phyloP scores from a whole-genome alignment of 2,797 vertebrate genomes.

The Arctocebus calabarensis region DNA sequence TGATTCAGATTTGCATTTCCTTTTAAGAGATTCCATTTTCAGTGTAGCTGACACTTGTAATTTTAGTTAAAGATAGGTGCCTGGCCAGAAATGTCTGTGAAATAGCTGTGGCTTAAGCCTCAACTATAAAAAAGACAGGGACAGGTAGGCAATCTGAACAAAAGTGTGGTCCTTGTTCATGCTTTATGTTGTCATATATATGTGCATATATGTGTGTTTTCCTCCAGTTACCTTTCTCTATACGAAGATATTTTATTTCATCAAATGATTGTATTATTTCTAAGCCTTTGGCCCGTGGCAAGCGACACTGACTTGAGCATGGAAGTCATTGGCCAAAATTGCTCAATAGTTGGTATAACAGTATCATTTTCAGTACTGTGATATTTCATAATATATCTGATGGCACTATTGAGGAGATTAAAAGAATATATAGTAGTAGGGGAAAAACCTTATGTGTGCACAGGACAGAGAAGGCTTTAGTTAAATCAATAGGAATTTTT shows the following conservation, averaged over 20 bases:
- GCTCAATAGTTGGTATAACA: background rate
- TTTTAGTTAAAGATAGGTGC: slow-evolving; percentile 59
- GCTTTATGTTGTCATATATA: background rate
- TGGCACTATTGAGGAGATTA: background rate
- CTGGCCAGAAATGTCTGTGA: slow-evolving; percentile 58
- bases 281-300: slow-evolving; percentile 21
- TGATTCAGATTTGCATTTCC: slow-evolving; percentile 60
- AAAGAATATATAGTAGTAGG: background rate
- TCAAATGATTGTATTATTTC: slow-evolving; percentile 25
- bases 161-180: slow-evolving; percentile 37
- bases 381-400: background rate
- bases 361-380: background rate
- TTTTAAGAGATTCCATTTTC: slow-evolving; percentile 52
- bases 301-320: background rate
- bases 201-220: background rate
- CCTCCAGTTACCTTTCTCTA: background rate
- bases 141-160: slow-evolving; percentile 22
- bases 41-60: slow-evolving; percentile 55
- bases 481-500: slow-evolving; percentile 37
- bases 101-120: slow-evolving; percentile 58
- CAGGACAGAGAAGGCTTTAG: background rate
- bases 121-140: slow-evolving; percentile 41
- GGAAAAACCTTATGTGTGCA: background rate
- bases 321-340: slow-evolving; percentile 35
- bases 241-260: slow-evolving; percentile 40